Conservation (phyloP, 2,113 vertebrate genomes). For the Bujurquina vittata region DNA sequence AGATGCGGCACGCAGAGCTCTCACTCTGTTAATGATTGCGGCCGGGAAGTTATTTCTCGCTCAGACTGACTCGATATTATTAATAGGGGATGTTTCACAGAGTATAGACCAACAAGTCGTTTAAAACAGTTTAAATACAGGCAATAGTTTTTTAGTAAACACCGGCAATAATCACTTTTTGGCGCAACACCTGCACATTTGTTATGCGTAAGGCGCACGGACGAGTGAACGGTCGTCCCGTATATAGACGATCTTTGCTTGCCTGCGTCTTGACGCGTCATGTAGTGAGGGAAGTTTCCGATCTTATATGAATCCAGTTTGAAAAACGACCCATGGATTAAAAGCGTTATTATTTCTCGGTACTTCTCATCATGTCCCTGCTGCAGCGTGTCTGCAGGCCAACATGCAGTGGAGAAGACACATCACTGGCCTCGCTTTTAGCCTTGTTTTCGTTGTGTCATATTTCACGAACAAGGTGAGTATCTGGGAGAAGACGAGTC, state of each 20-base stretch:
- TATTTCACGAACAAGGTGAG: slow-evolving; percentile 84
- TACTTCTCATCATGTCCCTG: slow-evolving; percentile 40
- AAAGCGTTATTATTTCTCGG: rapidly evolving
- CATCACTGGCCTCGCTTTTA: slow-evolving; percentile 67
- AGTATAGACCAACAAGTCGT: no score
- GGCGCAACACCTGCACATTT: no score
- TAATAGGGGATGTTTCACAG: no score
- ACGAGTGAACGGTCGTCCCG: rapidly evolving
- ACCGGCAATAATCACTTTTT: no score
- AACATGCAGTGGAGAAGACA: slow-evolving; percentile 73
- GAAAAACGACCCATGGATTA: not conserved
- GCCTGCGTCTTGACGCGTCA: slow-evolving; percentile 59
- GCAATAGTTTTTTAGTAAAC: no score
- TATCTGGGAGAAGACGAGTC: not conserved
- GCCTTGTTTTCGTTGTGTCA: slow-evolving; percentile 70
- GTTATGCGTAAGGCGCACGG: no score
- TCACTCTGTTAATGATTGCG: no score
- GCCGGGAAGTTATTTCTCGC: no score
- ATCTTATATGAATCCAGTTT: not conserved
- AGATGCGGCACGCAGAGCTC: no score
- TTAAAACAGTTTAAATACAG: no score
- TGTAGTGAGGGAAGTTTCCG: slow-evolving; percentile 53
- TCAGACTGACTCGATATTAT: no score
- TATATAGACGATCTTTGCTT: slow-evolving; percentile 43
- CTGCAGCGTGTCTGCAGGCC: slow-evolving; percentile 3